Conservation (phyloP, 2,888 invertebrate species). For the Didymodactylos carnosus region DNA sequence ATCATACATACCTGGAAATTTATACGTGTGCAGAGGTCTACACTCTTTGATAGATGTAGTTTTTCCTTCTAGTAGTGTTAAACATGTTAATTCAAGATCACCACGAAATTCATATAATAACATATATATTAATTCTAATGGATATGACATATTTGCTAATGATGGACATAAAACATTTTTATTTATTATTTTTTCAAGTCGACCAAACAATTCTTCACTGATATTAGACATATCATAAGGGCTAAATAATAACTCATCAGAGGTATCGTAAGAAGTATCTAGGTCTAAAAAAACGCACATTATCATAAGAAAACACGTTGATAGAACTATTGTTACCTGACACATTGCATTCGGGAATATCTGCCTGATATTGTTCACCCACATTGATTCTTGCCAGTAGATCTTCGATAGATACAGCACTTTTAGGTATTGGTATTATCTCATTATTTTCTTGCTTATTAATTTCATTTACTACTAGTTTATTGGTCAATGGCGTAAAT, state of each 20-base stretch:
- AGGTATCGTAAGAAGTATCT: neutral
- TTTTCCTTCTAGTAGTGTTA: neutral
- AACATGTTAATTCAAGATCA: neutral
- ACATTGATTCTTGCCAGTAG: conserved; percentile 4
- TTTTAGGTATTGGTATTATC: neutral
- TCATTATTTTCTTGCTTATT: no score
- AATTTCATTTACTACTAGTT: no score
- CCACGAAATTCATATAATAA: neutral
- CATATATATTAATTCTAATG: neutral
- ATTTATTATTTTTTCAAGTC: neutral
- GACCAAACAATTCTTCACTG: neutral
- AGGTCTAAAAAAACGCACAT: neutral
- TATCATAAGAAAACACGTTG: no score
- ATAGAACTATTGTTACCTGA: no score
- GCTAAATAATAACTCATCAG: neutral
- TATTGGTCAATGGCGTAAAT: no score
- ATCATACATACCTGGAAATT: no score
- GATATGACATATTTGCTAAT: neutral
- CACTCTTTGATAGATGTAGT: neutral
- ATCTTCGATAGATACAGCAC: neutral
- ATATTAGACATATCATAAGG: neutral
- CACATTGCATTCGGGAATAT: conserved; percentile 4
- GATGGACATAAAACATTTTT: neutral
- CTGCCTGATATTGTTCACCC: conserved; percentile 8
- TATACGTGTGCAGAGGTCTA: neutral